phyloP scores from a whole-genome alignment of 92 coral and sea anemone genomes.

The Zoanthus gigantus region DNA sequence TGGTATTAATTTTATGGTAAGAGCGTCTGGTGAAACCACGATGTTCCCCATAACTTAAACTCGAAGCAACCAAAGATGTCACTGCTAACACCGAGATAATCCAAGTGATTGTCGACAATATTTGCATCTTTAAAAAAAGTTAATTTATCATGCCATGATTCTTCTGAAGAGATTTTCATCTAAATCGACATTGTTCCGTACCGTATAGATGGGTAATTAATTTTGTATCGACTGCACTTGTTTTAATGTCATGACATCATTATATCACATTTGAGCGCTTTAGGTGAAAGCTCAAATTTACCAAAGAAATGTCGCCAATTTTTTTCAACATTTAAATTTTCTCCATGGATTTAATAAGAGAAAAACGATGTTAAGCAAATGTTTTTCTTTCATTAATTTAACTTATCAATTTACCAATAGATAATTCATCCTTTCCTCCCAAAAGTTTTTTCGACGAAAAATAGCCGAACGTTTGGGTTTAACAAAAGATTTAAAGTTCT shows the following conservation, averaged over 20 bases:
- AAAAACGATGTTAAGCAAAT: too few species aligned
- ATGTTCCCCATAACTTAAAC: background rate
- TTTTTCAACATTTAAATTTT: too few species aligned
- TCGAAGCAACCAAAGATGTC: background rate
- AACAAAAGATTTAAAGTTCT: too few species aligned
- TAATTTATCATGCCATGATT: constrained; percentile 20
- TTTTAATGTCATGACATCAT: constrained; percentile 42
- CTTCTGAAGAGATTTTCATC: background rate
- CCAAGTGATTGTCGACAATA: background rate
- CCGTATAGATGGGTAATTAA: constrained; percentile 24
- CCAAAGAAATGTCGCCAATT: too few species aligned
- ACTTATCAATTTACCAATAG: too few species aligned
- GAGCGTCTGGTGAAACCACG: background rate
- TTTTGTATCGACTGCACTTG: constrained; percentile 40
- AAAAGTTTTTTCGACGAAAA: too few species aligned
- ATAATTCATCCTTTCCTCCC: too few species aligned
- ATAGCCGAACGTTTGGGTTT: too few species aligned
- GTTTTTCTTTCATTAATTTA: too few species aligned
- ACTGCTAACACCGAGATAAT: background rate
- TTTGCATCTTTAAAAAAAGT: constrained; percentile 3
- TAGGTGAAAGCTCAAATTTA: background rate
- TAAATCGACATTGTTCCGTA: background rate
- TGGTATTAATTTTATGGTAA: background rate
- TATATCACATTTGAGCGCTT: constrained; percentile 19
- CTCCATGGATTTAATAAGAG: too few species aligned